Evolutionary conservation across 2,797 vertebrate genomes (phyloP).

Genomic region (Melanotaenia boesemani): DNA sequence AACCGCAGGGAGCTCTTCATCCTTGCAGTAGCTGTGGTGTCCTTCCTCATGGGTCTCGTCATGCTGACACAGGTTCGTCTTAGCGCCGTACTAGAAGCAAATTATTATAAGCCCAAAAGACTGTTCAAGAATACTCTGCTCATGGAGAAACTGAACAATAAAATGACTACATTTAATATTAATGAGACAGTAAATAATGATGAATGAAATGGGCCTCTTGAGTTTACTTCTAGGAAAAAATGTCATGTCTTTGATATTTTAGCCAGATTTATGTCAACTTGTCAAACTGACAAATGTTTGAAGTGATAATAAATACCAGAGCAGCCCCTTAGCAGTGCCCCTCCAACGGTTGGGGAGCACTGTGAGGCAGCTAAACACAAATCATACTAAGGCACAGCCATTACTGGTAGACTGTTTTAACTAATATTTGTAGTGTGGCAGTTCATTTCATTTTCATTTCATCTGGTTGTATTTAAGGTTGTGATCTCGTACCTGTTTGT

Average conservation of each 20-base stretch:
- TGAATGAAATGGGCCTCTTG: neutral
- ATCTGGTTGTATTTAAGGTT: neutral
- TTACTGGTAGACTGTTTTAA: neutral
- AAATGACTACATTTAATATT: neutral
- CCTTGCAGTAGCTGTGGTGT: conserved; percentile 86
- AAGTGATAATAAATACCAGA: neutral
- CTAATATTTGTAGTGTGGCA: neutral
- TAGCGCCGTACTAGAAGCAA: neutral
- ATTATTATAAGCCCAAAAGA: neutral
- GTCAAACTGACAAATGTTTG: conserved; percentile 2
- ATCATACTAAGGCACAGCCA: conserved; percentile 1
- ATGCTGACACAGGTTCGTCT: conserved; percentile 94
- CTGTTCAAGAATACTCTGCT: neutral
- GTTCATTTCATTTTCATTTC: neutral
- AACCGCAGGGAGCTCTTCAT: conserved; percentile 93
- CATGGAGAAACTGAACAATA: neutral
- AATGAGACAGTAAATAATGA: neutral
- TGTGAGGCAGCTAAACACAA: neutral
- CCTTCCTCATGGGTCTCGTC: conserved; percentile 91
- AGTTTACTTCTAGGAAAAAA: neutral
- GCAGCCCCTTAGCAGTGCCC: neutral
- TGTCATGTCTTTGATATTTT: neutral
- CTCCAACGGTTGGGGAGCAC: neutral
- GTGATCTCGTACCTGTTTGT: conserved; percentile 43
- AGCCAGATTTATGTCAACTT: neutral